Conservation (phyloP, 2,113 vertebrate genomes). For the Coptodon bakossiorum region DNA sequence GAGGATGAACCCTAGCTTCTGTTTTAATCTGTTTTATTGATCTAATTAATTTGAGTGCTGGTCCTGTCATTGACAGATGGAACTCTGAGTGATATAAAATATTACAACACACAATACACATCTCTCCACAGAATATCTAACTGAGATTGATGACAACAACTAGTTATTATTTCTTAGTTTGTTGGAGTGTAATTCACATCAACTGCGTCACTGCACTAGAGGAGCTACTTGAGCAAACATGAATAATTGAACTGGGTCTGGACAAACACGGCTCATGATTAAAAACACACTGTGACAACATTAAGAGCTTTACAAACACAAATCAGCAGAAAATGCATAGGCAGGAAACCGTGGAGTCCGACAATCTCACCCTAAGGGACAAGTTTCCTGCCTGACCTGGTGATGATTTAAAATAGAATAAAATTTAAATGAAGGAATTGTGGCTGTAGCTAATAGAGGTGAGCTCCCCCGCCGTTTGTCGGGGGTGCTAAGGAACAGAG, state of each 20-base stretch:
- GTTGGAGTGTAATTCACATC: neutral
- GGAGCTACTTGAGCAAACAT: constrained; percentile 12
- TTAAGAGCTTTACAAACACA: neutral
- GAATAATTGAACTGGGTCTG: constrained; percentile 38
- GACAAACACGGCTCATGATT: constrained; percentile 33
- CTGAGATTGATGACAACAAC: neutral
- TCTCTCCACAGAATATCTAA: neutral
- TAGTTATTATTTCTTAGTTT: neutral
- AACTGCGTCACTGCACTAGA: neutral
- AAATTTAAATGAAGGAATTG: neutral
- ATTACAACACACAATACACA: neutral
- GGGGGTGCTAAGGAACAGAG: neutral
- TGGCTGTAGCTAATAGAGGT: neutral
- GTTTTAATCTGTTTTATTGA: neutral
- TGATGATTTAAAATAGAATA: neutral
- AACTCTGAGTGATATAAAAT: neutral
- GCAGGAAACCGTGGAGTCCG: neutral
- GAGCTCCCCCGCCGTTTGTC: neutral
- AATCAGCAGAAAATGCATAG: neutral
- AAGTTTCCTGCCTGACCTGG: neutral
- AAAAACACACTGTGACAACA: constrained; percentile 35
- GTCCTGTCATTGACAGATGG: neutral
- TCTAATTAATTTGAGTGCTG: neutral
- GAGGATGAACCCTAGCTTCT: neutral
- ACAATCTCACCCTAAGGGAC: neutral